phyloP scores from a whole-genome alignment of 1,140 invertebrate species.

The Rhopalosiphum padi region DNA sequence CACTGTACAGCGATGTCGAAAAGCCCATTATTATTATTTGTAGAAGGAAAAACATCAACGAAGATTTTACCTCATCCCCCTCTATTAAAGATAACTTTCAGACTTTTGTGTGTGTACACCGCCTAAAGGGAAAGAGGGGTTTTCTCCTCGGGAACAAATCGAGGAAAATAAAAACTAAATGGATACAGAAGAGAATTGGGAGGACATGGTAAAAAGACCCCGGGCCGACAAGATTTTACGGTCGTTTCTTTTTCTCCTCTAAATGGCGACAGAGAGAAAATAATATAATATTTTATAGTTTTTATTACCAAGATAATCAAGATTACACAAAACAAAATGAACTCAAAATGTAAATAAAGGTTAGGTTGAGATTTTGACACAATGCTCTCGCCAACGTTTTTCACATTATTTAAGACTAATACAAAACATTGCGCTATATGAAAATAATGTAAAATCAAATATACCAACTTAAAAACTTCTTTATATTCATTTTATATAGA shows the following conservation, averaged over 20 bases:
- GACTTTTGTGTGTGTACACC: conserved; percentile 31
- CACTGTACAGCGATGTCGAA: conserved; percentile 48
- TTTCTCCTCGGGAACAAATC: conserved; percentile 38
- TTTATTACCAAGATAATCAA: conserved; percentile 44
- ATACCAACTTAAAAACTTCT: neutral
- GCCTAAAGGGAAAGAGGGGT: neutral
- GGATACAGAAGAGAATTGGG: neutral
- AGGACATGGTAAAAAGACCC: neutral
- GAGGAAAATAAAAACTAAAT: conserved; percentile 55
- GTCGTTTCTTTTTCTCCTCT: conserved; percentile 7
- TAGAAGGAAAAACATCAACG: conserved; percentile 56
- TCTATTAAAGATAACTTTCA: conserved; percentile 46
- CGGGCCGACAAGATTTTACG: conserved; percentile 49
- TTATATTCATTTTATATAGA: neutral
- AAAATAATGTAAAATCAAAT: neutral
- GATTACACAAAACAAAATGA: conserved; percentile 40
- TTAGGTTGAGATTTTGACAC: neutral
- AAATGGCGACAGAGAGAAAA: conserved; percentile 22
- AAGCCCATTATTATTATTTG: conserved; percentile 57
- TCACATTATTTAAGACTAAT: neutral
- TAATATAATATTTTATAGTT: conserved; percentile 42
- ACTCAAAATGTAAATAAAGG: conserved; percentile 17
- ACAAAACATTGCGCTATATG: neutral
- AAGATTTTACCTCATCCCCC: conserved; percentile 32
- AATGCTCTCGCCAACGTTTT: neutral